Evolutionary conservation across 1,140 invertebrate species (phyloP).

Genomic region (Batillaria attramentaria): DNA sequence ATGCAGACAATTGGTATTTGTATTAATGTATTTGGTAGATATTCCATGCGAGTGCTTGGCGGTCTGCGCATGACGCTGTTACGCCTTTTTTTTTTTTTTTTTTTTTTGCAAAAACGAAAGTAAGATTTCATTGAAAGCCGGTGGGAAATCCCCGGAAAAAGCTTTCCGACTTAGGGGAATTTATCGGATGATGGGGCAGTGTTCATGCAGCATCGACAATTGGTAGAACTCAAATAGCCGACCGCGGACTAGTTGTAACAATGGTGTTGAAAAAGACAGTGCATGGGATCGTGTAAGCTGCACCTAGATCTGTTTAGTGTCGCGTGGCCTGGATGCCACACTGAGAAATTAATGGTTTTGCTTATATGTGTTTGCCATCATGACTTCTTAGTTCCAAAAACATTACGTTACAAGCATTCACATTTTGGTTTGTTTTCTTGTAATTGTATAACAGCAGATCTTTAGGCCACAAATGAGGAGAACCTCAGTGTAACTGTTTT

Average conservation of each 20-base stretch:
- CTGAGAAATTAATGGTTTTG: background rate
- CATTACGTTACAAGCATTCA: background rate
- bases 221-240: background rate
- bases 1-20: background rate
- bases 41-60: no score
- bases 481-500: background rate
- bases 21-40: background rate
- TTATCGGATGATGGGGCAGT: background rate
- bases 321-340: background rate
- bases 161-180: background rate
- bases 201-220: background rate
- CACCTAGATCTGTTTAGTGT: background rate
- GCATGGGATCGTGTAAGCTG: constrained; percentile 27
- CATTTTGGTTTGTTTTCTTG: background rate
- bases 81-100: background rate
- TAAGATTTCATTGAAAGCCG: constrained; percentile 4
- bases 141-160: background rate
- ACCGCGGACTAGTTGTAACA: background rate
- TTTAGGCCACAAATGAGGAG: background rate
- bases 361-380: background rate
- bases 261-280: constrained; percentile 20
- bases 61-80: no score
- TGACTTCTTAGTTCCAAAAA: background rate
- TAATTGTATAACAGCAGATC: background rate
- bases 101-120: constrained; percentile 18